phyloP scores from a whole-genome alignment of 2,888 invertebrate species.

The Alcis repandata region DNA sequence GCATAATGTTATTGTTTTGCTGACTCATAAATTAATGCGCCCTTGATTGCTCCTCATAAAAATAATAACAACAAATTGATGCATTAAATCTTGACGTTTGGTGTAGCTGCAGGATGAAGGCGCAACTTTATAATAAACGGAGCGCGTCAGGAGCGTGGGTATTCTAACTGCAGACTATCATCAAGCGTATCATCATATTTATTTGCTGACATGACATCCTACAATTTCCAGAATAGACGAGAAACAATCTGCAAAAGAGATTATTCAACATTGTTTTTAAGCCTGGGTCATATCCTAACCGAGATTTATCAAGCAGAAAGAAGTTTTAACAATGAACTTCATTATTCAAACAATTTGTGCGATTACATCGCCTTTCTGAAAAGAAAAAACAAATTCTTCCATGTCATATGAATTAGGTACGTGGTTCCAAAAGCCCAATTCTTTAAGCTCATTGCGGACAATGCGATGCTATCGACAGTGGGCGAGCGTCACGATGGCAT shows the following conservation, averaged over 20 bases:
- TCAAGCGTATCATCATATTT: constrained; percentile 40
- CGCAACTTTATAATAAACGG: constrained; percentile 51
- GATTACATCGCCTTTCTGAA: constrained; percentile 52
- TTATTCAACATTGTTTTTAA: background rate
- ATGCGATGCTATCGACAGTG: constrained; percentile 72
- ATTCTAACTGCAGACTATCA: constrained; percentile 36
- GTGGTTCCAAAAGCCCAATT: constrained; percentile 66
- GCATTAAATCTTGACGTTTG: constrained; percentile 59
- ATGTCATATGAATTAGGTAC: constrained; percentile 54
- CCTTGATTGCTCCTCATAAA: constrained; percentile 50
- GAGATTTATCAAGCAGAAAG: constrained; percentile 43
- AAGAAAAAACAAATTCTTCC: constrained; percentile 59
- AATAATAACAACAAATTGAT: constrained; percentile 71
- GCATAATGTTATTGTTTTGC: constrained; percentile 57
- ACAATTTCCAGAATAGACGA: constrained; percentile 28
- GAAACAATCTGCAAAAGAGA: constrained; percentile 14
- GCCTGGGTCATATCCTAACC: constrained; percentile 30
- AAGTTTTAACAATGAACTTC: constrained; percentile 46
- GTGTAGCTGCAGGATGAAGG: constrained; percentile 48
- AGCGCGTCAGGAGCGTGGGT: constrained; percentile 44
- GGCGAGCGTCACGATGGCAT: constrained; percentile 73
- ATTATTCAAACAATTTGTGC: constrained; percentile 46
- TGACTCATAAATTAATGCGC: constrained; percentile 64
- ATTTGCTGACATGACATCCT: constrained; percentile 35
- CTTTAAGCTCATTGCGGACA: constrained; percentile 66